These are phyloP conservation scores for Zophobas morio DNA, from an alignment of 1,140 invertebrate genomes.

Conservation along the genomic window DNA sequence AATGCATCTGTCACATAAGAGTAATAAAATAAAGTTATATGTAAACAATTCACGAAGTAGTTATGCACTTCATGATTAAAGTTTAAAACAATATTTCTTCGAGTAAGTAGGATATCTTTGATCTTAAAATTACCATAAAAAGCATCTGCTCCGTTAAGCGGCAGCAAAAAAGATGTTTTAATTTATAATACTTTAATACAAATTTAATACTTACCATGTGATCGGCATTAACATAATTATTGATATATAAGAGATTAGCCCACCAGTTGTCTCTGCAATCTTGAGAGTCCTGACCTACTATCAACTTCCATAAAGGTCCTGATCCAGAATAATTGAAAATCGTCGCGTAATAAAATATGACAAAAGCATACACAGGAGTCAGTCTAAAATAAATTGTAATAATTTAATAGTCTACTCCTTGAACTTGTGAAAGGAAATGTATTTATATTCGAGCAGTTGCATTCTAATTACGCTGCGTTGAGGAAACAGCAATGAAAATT, in stretches of 20 bases:
- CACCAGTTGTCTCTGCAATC: conserved; percentile 67
- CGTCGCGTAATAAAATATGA: conserved; percentile 64
- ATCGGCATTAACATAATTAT: conserved; percentile 71
- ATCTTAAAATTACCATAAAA: conserved; percentile 29
- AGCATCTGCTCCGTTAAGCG: conserved; percentile 38
- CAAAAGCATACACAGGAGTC: conserved; percentile 63
- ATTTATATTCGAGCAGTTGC: conserved; percentile 28
- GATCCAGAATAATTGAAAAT: conserved; percentile 61
- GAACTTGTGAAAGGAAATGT: conserved; percentile 39
- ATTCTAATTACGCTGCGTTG: neutral
- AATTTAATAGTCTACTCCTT: neutral
- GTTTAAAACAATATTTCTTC: no score
- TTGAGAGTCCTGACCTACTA: conserved; percentile 57
- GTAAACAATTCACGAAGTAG: no score
- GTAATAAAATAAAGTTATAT: no score
- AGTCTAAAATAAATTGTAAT: conserved; percentile 57
- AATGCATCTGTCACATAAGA: no score
- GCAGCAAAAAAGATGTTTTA: neutral
- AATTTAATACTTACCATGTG: conserved; percentile 63
- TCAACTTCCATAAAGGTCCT: conserved; percentile 63
- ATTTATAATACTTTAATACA: neutral
- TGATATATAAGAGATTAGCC: conserved; percentile 74
- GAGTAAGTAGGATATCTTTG: no score
- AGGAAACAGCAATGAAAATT: no score
- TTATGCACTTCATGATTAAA: no score